phyloP scores from a whole-genome alignment of 2,888 invertebrate genomes.

The Marasmarcha lunaedactyla region DNA sequence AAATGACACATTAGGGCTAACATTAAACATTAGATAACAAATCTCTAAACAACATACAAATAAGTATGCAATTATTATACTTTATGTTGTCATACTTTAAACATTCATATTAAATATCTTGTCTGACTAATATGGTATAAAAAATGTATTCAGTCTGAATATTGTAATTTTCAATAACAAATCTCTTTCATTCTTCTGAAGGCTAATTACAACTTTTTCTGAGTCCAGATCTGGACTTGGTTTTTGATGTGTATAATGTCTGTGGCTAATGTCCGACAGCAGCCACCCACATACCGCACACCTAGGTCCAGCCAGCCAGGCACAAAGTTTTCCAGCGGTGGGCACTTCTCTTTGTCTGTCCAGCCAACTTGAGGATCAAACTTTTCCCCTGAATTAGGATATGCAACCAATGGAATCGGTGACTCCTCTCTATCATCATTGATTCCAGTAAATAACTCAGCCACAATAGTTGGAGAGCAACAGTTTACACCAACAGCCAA shows the following conservation, averaged over 20 bases:
- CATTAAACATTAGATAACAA: too few relatives aligned
- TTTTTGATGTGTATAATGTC: constrained; percentile 76
- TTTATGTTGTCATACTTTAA: too few relatives aligned
- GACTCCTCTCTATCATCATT: constrained; percentile 27
- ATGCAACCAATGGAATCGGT: constrained; percentile 81
- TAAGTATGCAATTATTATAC: too few relatives aligned
- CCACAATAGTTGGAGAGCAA: constrained; percentile 57
- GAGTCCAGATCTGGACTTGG: constrained; percentile 30
- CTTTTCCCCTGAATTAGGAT: constrained; percentile 91
- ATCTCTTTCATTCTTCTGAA: too few relatives aligned
- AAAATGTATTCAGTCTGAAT: too few relatives aligned
- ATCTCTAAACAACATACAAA: too few relatives aligned
- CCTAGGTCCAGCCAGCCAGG: constrained; percentile 83
- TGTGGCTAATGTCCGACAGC: constrained; percentile 85
- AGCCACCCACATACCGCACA: constrained; percentile 88
- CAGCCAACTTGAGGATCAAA: constrained; percentile 75
- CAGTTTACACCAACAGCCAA: constrained; percentile 92
- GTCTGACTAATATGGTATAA: too few relatives aligned
- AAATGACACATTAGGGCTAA: too few relatives aligned
- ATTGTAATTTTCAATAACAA: too few relatives aligned
- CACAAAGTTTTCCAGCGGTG: constrained; percentile 76
- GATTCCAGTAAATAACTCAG: constrained; percentile 34
- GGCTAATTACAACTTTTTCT: too few relatives aligned
- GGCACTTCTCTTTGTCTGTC: constrained; percentile 74
- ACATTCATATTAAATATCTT: too few relatives aligned